Base-by-base conservation (phyloP, 1,140 invertebrate species). In the Apis cerana region DNA sequence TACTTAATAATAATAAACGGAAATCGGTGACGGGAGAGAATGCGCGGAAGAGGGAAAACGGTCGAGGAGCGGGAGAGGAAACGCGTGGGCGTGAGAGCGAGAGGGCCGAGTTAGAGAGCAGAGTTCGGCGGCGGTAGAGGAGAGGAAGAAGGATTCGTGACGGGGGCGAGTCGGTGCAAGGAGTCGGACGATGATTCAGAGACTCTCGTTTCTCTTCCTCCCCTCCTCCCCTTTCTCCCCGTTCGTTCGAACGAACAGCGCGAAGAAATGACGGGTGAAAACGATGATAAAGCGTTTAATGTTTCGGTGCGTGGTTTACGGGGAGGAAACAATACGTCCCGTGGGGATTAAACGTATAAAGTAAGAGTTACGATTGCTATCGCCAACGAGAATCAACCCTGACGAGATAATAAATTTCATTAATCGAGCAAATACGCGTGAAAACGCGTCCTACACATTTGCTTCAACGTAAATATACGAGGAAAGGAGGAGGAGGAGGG, bases 351-450 rank as follows among this genome's bases (percentile, higher is more conserved):
- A 82, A 82, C 69, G 80, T 27, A 48, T 69, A 82, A 82, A 82
- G 64, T 76, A 82, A 82, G 80, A 82, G 68, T 82, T 82, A 82
- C 72, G 80, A 82, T 82, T 82, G 72, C 64, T 54, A 82, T 82
- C 80, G 21, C 80, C 64, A 76, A 52, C 48, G 56, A 67, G 50
- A 76, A 82, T 82, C 76, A 82, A 76, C 48, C 56, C 64, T 76
- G 80, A 82, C 69, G 74, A 82, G 80, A 82, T 82, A 82, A 82
- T 82, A 82, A 82, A 82, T 82, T 82, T 82, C 64, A 64, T 82
- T 82, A 82, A 82, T 74, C 43, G 56, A 4, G 12, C 27, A 43
- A 74, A 48, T n/a, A 54, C 48, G 12, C 13, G 70, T 17, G n/a
- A 15, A 3, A 54, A 19, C 23, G 17, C 7, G 17, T 15, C 23